These are phyloP conservation scores for Magallana gigas DNA, from an alignment of 1,140 invertebrate genomes.

Conservation along the genomic window DNA sequence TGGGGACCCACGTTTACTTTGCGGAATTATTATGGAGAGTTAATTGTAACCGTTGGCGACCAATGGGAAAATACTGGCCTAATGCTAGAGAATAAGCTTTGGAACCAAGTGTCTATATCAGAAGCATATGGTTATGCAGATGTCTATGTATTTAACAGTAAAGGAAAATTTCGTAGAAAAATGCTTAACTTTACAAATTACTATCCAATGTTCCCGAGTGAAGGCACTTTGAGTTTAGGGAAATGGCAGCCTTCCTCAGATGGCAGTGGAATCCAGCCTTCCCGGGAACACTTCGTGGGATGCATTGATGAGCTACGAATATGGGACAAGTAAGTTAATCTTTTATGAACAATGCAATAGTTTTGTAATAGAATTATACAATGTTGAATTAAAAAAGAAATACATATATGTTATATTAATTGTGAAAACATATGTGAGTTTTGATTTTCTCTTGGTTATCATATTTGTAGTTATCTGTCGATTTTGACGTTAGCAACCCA, in stretches of 20 bases:
- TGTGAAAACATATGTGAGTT: too few species aligned
- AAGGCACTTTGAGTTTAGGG: conserved; percentile 59
- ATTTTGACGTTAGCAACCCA: conserved; percentile 50
- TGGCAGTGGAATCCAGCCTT: conserved; percentile 44
- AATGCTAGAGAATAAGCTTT: conserved; percentile 50
- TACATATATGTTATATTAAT: too few species aligned
- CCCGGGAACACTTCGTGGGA: conserved; percentile 56
- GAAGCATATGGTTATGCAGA: conserved; percentile 11
- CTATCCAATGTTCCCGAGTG: conserved; percentile 33
- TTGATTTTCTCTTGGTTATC: background rate
- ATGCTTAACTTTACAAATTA: background rate
- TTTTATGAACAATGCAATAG: background rate
- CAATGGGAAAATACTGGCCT: conserved; percentile 29
- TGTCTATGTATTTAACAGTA: conserved; percentile 40
- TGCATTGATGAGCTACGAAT: conserved; percentile 65
- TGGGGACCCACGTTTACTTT: conserved; percentile 50
- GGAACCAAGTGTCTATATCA: conserved; percentile 58
- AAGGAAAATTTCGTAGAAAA: background rate
- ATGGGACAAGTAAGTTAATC: conserved; percentile 58
- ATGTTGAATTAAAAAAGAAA: too few species aligned
- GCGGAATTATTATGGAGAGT: conserved; percentile 39
- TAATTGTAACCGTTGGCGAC: conserved; percentile 50
- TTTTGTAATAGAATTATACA: too few species aligned
- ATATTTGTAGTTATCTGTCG: conserved; percentile 53
- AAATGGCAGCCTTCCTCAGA: conserved; percentile 59